Evolutionary conservation across 2,888 invertebrate genomes (phyloP).

Genomic region (Parnassius orleans): DNA sequence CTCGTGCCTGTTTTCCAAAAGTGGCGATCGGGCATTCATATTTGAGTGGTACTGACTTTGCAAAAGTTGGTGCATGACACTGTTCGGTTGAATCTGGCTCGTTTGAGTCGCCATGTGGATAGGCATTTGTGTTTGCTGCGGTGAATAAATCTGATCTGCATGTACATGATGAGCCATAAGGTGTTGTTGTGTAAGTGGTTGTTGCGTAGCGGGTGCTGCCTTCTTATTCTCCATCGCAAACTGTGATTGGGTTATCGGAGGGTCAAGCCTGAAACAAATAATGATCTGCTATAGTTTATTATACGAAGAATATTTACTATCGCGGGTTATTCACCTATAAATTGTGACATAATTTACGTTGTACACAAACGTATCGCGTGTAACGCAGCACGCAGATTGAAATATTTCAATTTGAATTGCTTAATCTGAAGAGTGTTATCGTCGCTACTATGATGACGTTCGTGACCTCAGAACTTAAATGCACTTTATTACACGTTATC

Average conservation of each 20-base stretch:
- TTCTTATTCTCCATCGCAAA: slow-evolving; percentile 86
- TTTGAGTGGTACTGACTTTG: slow-evolving; percentile 74
- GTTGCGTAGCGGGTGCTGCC: slow-evolving; percentile 75
- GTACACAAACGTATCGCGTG: slow-evolving; percentile 27
- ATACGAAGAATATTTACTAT: neutral
- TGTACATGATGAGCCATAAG: slow-evolving; percentile 74
- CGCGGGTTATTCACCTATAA: neutral
- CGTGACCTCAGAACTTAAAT: slow-evolving; percentile 39
- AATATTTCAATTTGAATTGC: slow-evolving; percentile 54
- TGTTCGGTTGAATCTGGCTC: slow-evolving; percentile 74
- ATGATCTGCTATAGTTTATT: slow-evolving; percentile 16
- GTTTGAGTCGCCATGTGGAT: slow-evolving; percentile 67
- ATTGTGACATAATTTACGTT: slow-evolving; percentile 19
- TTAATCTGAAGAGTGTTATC: slow-evolving; percentile 57
- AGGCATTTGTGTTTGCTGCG: slow-evolving; percentile 68
- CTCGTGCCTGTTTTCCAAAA: slow-evolving; percentile 80
- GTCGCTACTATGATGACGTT: slow-evolving; percentile 48
- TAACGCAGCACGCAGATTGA: slow-evolving; percentile 39
- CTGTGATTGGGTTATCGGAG: slow-evolving; percentile 83
- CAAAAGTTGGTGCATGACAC: slow-evolving; percentile 78
- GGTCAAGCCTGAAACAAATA: slow-evolving; percentile 84
- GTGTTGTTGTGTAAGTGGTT: slow-evolving; percentile 75
- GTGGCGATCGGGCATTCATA: slow-evolving; percentile 73
- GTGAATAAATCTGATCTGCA: slow-evolving; percentile 73
- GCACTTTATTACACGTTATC: slow-evolving; percentile 39